Evolutionary conservation across 2,113 vertebrate species (phyloP).

Genomic region (Crotophaga sulcirostris): DNA sequence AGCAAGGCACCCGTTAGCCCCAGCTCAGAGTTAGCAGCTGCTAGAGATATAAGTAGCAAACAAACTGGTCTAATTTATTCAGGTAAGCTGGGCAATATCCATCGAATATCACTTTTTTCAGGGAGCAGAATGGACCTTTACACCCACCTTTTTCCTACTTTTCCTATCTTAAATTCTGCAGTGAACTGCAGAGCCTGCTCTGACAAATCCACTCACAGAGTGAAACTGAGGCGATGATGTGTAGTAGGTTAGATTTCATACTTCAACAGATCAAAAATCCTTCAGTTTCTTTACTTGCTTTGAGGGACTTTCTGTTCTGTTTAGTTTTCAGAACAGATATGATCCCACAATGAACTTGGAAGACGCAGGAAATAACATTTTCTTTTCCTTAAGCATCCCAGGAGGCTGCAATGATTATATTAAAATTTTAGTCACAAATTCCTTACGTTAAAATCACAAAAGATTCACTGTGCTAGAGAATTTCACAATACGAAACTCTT

Average conservation of each 20-base stretch:
- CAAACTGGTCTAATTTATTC: not conserved
- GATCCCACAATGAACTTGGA: constrained; percentile 9
- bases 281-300: not conserved
- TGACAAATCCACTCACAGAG: not conserved
- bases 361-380: constrained; percentile 64
- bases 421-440: constrained; percentile 79
- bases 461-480: constrained; percentile 63
- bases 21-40: not conserved
- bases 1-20: not conserved
- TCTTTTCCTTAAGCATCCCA: constrained; percentile 64
- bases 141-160: not conserved
- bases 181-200: not conserved
- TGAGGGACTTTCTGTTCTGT: not conserved
- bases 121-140: not conserved
- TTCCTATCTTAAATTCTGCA: not conserved
- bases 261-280: not conserved
- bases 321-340: constrained; percentile 11
- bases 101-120: not conserved
- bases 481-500: constrained; percentile 70
- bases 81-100: not conserved
- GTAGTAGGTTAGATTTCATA: not conserved
- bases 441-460: constrained; percentile 69
- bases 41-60: not conserved
- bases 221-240: not conserved
- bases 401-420: constrained; percentile 66